Conservation (phyloP, 2,113 vertebrate genomes). For the Callaeas wilsoni region DNA sequence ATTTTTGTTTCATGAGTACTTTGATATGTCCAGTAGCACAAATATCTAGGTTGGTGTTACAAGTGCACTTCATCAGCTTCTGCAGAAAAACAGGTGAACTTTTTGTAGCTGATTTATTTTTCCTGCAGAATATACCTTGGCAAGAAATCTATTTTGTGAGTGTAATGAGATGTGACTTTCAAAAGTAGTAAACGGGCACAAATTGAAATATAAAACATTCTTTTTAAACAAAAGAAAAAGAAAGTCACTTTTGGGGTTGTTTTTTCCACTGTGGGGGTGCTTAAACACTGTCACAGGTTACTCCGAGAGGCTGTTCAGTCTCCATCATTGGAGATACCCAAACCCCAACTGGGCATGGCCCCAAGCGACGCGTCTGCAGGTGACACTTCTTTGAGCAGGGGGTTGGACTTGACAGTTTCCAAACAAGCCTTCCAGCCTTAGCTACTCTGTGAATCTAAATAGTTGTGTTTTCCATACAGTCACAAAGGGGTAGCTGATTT, state of each 20-base stretch:
- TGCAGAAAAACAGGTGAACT: not conserved
- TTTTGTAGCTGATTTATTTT: not conserved
- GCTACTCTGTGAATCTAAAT: not conserved
- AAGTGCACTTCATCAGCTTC: not conserved
- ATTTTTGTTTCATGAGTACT: not conserved
- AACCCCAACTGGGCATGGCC: not conserved
- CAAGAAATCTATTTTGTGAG: not conserved
- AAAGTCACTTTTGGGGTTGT: not conserved
- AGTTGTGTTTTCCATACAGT: not conserved
- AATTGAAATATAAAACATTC: not conserved
- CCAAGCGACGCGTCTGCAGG: not conserved
- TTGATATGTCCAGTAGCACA: not conserved
- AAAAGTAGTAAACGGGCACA: not conserved
- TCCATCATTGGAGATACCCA: not conserved
- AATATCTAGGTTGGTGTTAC: not conserved
- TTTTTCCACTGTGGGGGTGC: not conserved
- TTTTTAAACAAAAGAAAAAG: not conserved
- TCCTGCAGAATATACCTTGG: not conserved
- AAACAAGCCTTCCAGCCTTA: not conserved
- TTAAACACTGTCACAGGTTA: not conserved
- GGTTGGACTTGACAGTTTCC: not conserved
- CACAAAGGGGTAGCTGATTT: not conserved
- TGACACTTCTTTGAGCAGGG: not conserved
- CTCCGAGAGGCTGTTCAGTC: not conserved
- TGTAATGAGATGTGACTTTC: not conserved